Evolutionary conservation across 1,140 invertebrate genomes (phyloP).

Genomic region (Micrasema longulum): DNA sequence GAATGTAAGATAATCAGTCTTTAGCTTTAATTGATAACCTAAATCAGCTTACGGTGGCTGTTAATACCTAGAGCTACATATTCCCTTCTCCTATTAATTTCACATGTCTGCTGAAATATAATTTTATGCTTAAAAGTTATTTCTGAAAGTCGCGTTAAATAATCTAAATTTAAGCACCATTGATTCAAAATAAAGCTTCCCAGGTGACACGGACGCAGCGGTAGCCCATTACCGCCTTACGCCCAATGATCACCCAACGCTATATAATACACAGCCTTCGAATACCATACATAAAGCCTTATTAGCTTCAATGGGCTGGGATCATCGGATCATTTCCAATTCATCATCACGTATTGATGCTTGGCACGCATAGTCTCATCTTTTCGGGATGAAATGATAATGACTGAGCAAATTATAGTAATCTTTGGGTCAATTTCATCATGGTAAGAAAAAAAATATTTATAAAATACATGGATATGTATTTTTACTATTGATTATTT

Average conservation of each 20-base stretch:
- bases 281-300: neutral
- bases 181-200: constrained; percentile 2
- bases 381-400: neutral
- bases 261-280: neutral
- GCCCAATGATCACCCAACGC: constrained; percentile 7
- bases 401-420: neutral
- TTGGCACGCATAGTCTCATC: constrained; percentile 9
- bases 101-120: too few relatives aligned
- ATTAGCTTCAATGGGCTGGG: neutral
- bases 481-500: too few relatives aligned
- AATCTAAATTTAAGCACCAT: neutral
- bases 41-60: too few relatives aligned
- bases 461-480: too few relatives aligned
- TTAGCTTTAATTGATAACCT: too few relatives aligned
- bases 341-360: constrained; percentile 15
- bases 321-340: neutral
- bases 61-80: too few relatives aligned
- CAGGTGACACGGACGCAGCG: constrained; percentile 7
- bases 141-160: too few relatives aligned
- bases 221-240: constrained; percentile 16
- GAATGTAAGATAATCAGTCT: too few relatives aligned
- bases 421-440: too few relatives aligned
- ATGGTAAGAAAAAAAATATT: too few relatives aligned
- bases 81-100: too few relatives aligned
- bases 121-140: too few relatives aligned